Evolutionary conservation across 2,888 invertebrate species (phyloP).

Genomic region (Adela reaumurella): DNA sequence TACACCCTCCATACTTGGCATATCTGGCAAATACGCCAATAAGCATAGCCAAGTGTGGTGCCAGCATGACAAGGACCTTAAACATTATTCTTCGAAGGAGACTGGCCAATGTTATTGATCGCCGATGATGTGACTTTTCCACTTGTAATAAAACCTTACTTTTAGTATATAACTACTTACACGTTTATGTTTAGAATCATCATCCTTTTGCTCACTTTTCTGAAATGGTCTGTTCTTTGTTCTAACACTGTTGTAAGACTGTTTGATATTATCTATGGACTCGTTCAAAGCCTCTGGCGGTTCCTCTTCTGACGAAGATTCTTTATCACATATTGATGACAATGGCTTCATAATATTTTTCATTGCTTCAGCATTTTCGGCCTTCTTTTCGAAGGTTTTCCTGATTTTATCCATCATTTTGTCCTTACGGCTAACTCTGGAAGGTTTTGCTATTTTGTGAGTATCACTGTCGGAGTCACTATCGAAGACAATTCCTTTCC

Average conservation of each 20-base stretch:
- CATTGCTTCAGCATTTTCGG: slow-evolving; percentile 6
- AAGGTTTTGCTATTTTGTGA: background rate
- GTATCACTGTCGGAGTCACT: slow-evolving; percentile 11
- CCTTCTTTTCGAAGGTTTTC: slow-evolving; percentile 14
- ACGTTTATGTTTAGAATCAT: slow-evolving; percentile 1
- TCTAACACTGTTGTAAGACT: slow-evolving; percentile 1
- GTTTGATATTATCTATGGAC: too few relatives aligned
- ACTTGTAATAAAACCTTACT: background rate
- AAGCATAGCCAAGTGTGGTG: too few relatives aligned
- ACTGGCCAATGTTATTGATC: too few relatives aligned
- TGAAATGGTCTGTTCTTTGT: background rate
- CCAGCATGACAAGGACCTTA: too few relatives aligned
- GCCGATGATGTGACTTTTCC: too few relatives aligned
- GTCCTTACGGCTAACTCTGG: background rate
- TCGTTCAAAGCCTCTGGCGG: background rate
- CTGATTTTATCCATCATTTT: background rate
- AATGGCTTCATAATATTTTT: slow-evolving; percentile 4
- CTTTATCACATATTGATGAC: background rate
- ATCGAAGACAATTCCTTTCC: too few relatives aligned
- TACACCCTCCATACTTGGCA: too few relatives aligned
- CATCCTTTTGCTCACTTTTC: too few relatives aligned
- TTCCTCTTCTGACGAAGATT: background rate
- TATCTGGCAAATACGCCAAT: too few relatives aligned
- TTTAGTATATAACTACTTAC: slow-evolving; percentile 4
- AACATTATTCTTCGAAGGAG: too few relatives aligned